Conservation (phyloP, 2,888 invertebrate genomes). For the Dolomedes plantarius region DNA sequence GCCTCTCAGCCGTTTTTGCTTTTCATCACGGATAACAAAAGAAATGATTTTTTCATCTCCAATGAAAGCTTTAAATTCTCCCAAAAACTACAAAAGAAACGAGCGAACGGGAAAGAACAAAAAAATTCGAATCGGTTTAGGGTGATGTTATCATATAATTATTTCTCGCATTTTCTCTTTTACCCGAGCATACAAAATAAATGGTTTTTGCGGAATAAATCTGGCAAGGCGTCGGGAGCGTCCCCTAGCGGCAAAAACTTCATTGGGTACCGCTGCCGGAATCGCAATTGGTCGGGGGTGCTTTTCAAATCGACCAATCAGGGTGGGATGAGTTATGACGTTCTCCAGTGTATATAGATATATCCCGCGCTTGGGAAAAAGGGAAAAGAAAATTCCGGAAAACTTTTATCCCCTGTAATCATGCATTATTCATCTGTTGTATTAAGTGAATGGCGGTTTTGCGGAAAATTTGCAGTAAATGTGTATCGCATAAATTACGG, state of each 20-base stretch:
- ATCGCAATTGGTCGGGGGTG: constrained; percentile 1
- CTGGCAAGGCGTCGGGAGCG: constrained; percentile 49
- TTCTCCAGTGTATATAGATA: constrained; percentile 42
- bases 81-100: background rate
- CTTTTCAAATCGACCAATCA: constrained; percentile 56
- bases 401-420: constrained; percentile 69
- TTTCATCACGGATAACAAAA: constrained; percentile 15
- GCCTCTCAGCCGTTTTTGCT: background rate
- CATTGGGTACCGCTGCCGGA: background rate
- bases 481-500: constrained; percentile 66
- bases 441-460: constrained; percentile 68
- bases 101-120: too few relatives aligned
- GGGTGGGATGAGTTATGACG: constrained; percentile 62
- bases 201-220: constrained; percentile 69
- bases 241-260: constrained; percentile 38
- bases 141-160: constrained; percentile 69
- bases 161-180: constrained; percentile 68
- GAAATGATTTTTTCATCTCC: constrained; percentile 43
- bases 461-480: constrained; percentile 63
- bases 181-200: constrained; percentile 57
- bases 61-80: constrained; percentile 59
- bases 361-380: background rate
- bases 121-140: constrained; percentile 54
- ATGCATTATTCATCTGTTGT: constrained; percentile 68
- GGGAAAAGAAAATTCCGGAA: constrained; percentile 15